Conservation (phyloP, 2,888 invertebrate genomes). For the Lithophane socia region DNA sequence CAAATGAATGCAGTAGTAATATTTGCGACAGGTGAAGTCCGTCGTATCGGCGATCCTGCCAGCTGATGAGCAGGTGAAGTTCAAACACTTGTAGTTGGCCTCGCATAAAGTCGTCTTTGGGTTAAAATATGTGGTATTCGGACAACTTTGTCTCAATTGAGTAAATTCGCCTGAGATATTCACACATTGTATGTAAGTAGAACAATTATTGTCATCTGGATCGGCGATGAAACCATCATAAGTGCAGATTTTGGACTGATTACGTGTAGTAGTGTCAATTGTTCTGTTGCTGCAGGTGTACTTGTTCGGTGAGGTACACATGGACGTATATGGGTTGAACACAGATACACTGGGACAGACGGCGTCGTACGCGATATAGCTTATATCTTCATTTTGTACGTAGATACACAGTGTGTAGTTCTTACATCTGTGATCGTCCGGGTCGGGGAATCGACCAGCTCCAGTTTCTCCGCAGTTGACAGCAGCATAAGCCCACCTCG, state of each 20-base stretch:
- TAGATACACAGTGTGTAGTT: conserved; percentile 44
- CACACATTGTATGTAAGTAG: conserved; percentile 45
- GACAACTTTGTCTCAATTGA: conserved; percentile 31
- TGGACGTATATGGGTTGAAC: conserved; percentile 23
- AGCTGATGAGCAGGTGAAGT: conserved; percentile 13
- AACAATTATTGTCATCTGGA: conserved; percentile 21
- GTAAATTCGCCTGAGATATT: conserved; percentile 28
- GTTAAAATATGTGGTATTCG: conserved; percentile 32
- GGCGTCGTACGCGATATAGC: conserved; percentile 15
- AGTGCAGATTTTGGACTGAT: conserved; percentile 1
- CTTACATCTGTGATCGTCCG: conserved; percentile 23
- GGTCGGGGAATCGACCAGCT: conserved; percentile 32
- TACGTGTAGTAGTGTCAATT: neutral
- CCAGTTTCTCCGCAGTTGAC: conserved; percentile 32
- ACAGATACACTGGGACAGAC: conserved; percentile 28
- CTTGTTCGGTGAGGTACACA: conserved; percentile 16
- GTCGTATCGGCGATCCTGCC: conserved; percentile 31
- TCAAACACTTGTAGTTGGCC: conserved; percentile 8
- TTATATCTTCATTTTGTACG: conserved; percentile 2
- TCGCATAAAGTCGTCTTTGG: conserved; percentile 47
- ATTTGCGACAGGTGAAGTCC: conserved; percentile 23
- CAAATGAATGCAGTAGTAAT: conserved; percentile 37
- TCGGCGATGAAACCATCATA: conserved; percentile 37
- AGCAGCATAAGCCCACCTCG: conserved; percentile 8
- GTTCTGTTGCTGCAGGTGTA: conserved; percentile 1